phyloP scores from a whole-genome alignment of 2,113 vertebrate species.

The Notothenia coriiceps region DNA sequence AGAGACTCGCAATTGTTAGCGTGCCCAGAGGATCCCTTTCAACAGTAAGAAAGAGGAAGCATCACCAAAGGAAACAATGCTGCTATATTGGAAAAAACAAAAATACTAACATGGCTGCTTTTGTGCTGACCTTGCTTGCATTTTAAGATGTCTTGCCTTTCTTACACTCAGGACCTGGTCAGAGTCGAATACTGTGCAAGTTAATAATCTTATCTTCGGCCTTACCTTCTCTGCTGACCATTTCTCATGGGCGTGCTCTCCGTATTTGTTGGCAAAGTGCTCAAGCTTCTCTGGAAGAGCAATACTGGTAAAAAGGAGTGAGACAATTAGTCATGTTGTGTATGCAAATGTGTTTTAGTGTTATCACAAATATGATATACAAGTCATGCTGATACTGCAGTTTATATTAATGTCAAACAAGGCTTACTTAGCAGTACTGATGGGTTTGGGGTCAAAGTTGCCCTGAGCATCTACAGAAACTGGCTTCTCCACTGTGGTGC shows the following conservation, averaged over 20 bases:
- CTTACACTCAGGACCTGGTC: not conserved
- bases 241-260: constrained; percentile 95
- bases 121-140: not conserved
- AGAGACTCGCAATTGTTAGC: constrained; percentile 37
- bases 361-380: not conserved
- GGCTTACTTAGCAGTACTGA: constrained; percentile 84
- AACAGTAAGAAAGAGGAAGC: constrained; percentile 6
- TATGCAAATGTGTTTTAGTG: constrained; percentile 13
- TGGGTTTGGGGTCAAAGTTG: constrained; percentile 97
- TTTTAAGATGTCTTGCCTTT: not conserved
- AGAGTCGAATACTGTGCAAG: constrained; percentile 8
- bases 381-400: not conserved
- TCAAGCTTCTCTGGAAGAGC: constrained; percentile 96
- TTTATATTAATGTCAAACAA: constrained; percentile 3
- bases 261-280: constrained; percentile 94
- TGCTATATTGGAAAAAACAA: constrained; percentile 1
- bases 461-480: constrained; percentile 93
- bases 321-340: constrained; percentile 19
- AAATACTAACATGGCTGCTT: constrained; percentile 6
- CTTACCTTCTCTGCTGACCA: constrained; percentile 98
- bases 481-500: constrained; percentile 90
- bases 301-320: constrained; percentile 82
- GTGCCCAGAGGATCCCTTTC: constrained; percentile 19
- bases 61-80: constrained; percentile 9
- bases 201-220: constrained; percentile 32